phyloP scores from a whole-genome alignment of 2,113 vertebrate genomes.

The Malurus melanocephalus region DNA sequence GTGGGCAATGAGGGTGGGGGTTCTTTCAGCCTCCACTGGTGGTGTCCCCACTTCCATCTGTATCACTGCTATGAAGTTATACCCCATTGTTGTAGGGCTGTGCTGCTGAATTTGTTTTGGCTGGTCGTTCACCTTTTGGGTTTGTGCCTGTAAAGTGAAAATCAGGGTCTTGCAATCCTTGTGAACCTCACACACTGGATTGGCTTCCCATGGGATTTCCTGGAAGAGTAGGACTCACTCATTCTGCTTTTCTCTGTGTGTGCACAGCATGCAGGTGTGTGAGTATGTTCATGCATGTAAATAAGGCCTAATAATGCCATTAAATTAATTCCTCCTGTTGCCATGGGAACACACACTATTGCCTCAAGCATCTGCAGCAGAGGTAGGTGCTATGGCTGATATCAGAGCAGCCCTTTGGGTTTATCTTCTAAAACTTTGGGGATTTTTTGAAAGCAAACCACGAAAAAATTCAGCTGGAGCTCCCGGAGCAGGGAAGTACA shows the following conservation, averaged over 20 bases:
- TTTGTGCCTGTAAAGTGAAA: neutral
- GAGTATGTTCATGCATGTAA: neutral
- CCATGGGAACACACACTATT: neutral
- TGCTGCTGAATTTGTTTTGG: neutral
- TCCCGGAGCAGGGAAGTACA: neutral
- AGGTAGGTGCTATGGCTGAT: neutral
- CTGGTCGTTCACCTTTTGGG: neutral
- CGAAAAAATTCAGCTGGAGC: accelerated
- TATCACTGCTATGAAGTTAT: accelerated
- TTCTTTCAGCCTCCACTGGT: neutral
- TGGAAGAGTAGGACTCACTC: neutral
- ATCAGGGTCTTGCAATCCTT: neutral
- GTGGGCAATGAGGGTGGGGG: accelerated
- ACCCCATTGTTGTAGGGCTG: accelerated
- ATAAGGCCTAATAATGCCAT: neutral
- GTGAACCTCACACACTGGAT: neutral
- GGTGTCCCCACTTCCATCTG: neutral
- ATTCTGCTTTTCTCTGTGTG: neutral
- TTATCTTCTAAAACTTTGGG: neutral
- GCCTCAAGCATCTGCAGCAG: neutral
- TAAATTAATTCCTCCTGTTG: conserved; percentile 13
- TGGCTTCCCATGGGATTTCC: neutral
- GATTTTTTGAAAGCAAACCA: neutral
- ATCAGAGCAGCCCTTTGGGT: neutral
- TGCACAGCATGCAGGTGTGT: neutral